Percentiles rank a stretch among this genome's conserved stretches.
Evolutionary conservation across 2,113 vertebrate genomes (phyloP).

Genomic region (Mirza zaza): DNA sequence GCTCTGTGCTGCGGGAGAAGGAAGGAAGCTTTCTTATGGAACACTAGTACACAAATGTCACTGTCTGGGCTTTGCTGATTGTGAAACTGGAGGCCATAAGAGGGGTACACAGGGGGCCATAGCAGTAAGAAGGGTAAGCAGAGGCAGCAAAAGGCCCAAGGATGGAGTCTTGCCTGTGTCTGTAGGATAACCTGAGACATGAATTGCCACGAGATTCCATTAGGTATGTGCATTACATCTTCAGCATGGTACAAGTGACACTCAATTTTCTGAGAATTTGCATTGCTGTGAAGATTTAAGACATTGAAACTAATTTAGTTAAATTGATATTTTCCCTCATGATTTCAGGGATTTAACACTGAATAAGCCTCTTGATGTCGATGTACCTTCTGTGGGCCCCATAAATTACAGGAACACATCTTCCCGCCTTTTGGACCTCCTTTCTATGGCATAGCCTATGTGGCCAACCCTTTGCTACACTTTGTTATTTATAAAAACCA

Average conservation of each 20-base stretch:
- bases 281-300: conserved; percentile 26
- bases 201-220: background rate
- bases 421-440: background rate
- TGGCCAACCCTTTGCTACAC: background rate
- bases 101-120: background rate
- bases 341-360: conserved; percentile 18
- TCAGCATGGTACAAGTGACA: background rate
- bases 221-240: background rate
- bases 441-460: accelerated
- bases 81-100: background rate
- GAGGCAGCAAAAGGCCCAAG: no score
- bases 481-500: background rate
- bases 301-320: conserved; percentile 42
- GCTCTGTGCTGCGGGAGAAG: background rate
- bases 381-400: background rate
- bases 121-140: background rate
- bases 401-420: background rate
- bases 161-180: background rate
- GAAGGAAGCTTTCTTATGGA: background rate
- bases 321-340: background rate
- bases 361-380: background rate
- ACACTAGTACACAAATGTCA: background rate
- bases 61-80: background rate
- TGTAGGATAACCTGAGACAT: background rate
- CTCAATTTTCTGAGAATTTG: conserved; percentile 46